Percentiles rank a stretch among this genome's conserved stretches.
phyloP scores from a whole-genome alignment of 2,888 invertebrate species.

The Folsomia candida region DNA sequence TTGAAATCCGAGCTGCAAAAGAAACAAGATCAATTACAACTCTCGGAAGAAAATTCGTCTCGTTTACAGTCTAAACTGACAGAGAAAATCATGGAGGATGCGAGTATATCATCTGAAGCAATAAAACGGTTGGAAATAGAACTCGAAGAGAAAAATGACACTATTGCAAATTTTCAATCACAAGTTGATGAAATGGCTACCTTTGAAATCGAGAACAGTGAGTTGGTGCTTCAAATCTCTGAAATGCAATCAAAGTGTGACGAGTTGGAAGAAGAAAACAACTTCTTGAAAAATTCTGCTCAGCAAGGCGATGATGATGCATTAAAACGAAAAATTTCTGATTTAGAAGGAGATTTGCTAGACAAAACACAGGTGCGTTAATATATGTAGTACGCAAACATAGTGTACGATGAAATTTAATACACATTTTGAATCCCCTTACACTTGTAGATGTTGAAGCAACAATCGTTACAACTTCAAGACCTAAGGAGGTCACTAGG shows the following conservation, averaged over 20 bases:
- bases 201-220: constrained; percentile 28
- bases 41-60: no score
- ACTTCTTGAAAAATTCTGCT: constrained; percentile 13
- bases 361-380: constrained; percentile 12
- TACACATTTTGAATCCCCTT: background rate
- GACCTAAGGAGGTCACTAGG: constrained; percentile 30
- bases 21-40: no score
- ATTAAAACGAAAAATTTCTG: background rate
- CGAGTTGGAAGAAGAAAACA: constrained; percentile 34
- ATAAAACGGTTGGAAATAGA: constrained; percentile 2
- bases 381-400: no score
- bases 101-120: background rate
- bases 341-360: constrained; percentile 11
- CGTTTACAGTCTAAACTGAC: no score
- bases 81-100: no score
- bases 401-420: no score
- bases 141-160: background rate
- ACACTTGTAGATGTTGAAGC: constrained; percentile 18
- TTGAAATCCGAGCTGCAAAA: no score
- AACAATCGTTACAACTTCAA: constrained; percentile 32
- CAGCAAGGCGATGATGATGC: constrained; percentile 8
- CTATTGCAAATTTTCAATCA: background rate
- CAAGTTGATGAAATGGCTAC: background rate
- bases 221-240: constrained; percentile 24
- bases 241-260: constrained; percentile 34